Percentiles rank a stretch among this genome's conserved stretches.
phyloP scores from a whole-genome alignment of 2,888 invertebrate genomes.

The Listrodromus nycthemerus region DNA sequence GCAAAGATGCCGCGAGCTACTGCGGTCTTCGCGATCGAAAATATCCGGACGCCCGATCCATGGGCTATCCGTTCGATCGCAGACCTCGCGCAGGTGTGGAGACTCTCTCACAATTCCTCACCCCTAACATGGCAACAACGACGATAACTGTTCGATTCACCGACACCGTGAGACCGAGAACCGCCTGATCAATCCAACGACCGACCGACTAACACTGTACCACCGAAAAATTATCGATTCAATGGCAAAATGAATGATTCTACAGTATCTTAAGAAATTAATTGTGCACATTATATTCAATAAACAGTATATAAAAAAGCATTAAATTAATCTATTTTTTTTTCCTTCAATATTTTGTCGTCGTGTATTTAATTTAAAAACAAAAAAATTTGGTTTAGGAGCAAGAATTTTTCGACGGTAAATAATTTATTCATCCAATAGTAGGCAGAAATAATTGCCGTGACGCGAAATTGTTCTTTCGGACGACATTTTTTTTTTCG shows the following conservation, averaged over 20 bases:
- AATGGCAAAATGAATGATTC: background rate
- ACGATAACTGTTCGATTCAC: slow-evolving; percentile 88
- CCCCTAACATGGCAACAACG: slow-evolving; percentile 89
- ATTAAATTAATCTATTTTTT: background rate
- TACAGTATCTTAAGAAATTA: background rate
- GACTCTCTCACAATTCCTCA: slow-evolving; percentile 89
- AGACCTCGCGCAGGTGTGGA: slow-evolving; percentile 86
- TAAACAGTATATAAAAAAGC: background rate
- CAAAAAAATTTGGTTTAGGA: too few relatives aligned
- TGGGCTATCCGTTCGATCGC: slow-evolving; percentile 94
- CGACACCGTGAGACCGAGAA: slow-evolving; percentile 86
- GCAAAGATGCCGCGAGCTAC: slow-evolving; percentile 91
- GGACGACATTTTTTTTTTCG: too few relatives aligned
- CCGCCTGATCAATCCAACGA: slow-evolving; percentile 64
- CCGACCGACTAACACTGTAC: background rate
- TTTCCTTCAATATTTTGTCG: background rate
- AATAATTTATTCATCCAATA: too few relatives aligned
- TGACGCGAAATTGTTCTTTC: too few relatives aligned
- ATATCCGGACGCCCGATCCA: slow-evolving; percentile 92
- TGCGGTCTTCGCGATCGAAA: slow-evolving; percentile 91
- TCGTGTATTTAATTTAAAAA: background rate
- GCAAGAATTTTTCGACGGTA: too few relatives aligned
- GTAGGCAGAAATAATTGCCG: too few relatives aligned
- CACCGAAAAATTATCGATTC: background rate
- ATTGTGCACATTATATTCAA: background rate